Evolutionary conservation across 2,797 vertebrate genomes (phyloP).

Genomic region (Distichodus sexfasciatus): DNA sequence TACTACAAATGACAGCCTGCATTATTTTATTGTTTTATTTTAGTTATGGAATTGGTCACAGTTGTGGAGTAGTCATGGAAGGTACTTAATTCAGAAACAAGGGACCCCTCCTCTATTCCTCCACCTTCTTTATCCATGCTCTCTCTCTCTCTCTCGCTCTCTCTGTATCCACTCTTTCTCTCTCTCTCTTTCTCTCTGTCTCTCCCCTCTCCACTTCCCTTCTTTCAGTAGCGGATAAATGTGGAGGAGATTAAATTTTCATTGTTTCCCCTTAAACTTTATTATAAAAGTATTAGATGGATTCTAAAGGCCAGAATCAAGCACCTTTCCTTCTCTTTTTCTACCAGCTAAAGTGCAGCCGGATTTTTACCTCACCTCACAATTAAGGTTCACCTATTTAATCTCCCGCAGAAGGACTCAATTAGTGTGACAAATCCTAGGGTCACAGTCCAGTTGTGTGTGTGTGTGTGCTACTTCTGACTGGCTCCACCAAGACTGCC

Average conservation of each 20-base stretch:
- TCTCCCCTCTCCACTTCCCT: no score
- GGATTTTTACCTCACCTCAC: constrained; percentile 63
- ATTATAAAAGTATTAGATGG: constrained; percentile 60
- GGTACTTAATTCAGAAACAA: no score
- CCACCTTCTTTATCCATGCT: no score
- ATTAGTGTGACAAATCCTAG: constrained; percentile 73
- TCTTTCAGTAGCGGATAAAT: no score
- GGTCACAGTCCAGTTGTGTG: constrained; percentile 56
- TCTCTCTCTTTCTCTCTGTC: no score
- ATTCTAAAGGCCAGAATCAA: constrained; percentile 59
- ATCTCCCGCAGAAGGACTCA: constrained; percentile 67
- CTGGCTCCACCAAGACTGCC: constrained; percentile 35
- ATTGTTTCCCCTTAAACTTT: constrained; percentile 65
- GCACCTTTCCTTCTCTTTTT: constrained; percentile 58
- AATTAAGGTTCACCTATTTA: constrained; percentile 72
- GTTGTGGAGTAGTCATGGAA: no score
- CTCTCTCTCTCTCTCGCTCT: no score
- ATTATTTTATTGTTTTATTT: no score
- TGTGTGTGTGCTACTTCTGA: constrained; percentile 35
- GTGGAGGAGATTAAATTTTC: constrained; percentile 65
- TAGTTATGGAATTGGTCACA: no score
- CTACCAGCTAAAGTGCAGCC: constrained; percentile 69
- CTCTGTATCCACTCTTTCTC: no score
- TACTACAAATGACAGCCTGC: no score
- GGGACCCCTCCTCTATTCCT: no score